Conservation (phyloP, 2,797 vertebrate species). For the Chromobotia macracanthus region DNA sequence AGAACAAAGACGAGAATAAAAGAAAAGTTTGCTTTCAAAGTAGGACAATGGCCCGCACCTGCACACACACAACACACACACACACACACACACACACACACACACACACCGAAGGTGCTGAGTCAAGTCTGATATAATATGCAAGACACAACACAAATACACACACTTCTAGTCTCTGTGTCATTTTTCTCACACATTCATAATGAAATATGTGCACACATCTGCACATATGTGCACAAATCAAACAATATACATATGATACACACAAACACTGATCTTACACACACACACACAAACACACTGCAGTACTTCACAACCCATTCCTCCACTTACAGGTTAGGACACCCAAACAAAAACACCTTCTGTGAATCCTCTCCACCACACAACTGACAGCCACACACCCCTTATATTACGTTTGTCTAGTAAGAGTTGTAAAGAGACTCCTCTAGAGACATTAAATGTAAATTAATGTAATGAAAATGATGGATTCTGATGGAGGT, state of each 20-base stretch:
- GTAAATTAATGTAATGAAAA: conserved; percentile 35
- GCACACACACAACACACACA: conserved; percentile 44
- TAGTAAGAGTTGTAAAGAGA: conserved; percentile 37
- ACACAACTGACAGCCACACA: conserved; percentile 12
- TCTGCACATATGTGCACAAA: too few species aligned
- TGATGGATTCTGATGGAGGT: conserved; percentile 32
- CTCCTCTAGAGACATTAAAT: conserved; percentile 41
- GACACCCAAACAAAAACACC: background rate
- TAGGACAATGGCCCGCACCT: conserved; percentile 24
- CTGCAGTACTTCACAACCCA: background rate
- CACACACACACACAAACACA: background rate
- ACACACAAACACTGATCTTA: background rate
- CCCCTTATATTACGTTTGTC: conserved; percentile 33
- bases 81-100: conserved; percentile 32
- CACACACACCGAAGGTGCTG: too few species aligned
- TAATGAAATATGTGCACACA: too few species aligned
- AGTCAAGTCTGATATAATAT: conserved; percentile 19
- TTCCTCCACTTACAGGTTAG: background rate
- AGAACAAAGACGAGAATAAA: background rate
- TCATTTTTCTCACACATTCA: background rate
- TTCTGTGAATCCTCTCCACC: background rate
- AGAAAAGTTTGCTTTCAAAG: conserved; percentile 60
- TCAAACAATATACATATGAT: too few species aligned
- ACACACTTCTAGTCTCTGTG: too few species aligned
- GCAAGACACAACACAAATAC: conserved; percentile 22